Evolutionary conservation across 2,113 vertebrate species (phyloP), one percentile per base, ranked within the genome.

Genomic region (Engystomops pustulosus): DNA sequence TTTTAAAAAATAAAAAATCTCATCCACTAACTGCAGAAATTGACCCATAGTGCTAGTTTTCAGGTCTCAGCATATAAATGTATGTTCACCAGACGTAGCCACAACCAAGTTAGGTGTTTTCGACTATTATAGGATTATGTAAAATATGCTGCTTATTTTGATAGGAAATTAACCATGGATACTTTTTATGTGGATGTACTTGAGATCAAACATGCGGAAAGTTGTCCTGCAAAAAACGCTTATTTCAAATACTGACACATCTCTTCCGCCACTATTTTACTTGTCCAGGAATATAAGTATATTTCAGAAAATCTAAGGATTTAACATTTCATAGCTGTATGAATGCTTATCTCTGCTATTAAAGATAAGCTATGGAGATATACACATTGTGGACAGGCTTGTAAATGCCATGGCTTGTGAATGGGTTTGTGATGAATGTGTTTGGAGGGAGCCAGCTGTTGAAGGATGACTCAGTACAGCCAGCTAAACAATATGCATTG

Each of bases 401-500:
- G 60, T 65, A 65, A 65, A 65, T 65, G 60, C 60, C 6, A 65
- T 65, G 14, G 27, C 14, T 65, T 32, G 5, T 65, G 60, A 65
- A 65, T 65, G 30, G 60, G 30, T 30, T 65, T 34, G 60, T 65
- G 60, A 65, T 65, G 27, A 65, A 65, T 65, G 27, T 32, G 27
- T 30, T 65, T 65, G 27, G 27, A 65, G 14, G 27, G 27, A 65
- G 60, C 27, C 60, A 65, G 60, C 60, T 65, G 60, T 65, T 32
- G 60, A 65, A 17, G 18, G 60, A 65, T 65, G 60, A 65, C 60
- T 65, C 27, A 65, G 60, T 65, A 65, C 30, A 65, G 27, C 14
- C 30, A 65, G 60, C 60, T 32, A 32, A 65, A 65, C 60, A 65
- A 65, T 65, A 65, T 32, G 27, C 60, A 65, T 65, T 65, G 60